Evolutionary conservation across 2,113 vertebrate species (phyloP).

Genomic region (Arvicanthis niloticus): DNA sequence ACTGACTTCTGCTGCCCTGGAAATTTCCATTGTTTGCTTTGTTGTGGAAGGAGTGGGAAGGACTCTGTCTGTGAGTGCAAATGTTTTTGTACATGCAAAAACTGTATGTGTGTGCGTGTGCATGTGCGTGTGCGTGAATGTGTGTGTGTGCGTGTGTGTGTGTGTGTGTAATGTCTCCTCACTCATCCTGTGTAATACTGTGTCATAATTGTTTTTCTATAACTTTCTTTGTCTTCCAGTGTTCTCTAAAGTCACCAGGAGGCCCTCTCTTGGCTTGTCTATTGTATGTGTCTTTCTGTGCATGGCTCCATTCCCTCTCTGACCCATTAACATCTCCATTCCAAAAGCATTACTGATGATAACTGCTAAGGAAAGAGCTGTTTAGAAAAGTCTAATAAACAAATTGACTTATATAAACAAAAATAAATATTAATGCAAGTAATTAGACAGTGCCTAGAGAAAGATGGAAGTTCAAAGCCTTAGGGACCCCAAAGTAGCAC

Average conservation of each 20-base stretch:
- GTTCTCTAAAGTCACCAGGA: slow-evolving; percentile 59
- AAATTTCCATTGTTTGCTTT: slow-evolving; percentile 86
- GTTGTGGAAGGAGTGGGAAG: slow-evolving; percentile 74
- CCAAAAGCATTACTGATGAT: neutral
- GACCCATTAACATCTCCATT: neutral
- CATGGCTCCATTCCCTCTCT: neutral
- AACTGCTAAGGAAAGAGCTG: slow-evolving; percentile 4
- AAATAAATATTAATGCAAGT: neutral
- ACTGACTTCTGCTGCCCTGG: slow-evolving; percentile 81
- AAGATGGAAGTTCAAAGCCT: neutral
- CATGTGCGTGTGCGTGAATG: neutral
- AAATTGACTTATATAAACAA: neutral
- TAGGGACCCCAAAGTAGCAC: neutral
- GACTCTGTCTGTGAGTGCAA: neutral
- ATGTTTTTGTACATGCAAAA: neutral
- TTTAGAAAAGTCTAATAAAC: slow-evolving; percentile 31
- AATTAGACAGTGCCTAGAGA: slow-evolving; percentile 16
- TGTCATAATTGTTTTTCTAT: slow-evolving; percentile 65
- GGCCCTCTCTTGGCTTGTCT: neutral
- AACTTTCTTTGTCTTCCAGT: slow-evolving; percentile 57
- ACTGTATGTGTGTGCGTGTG: neutral
- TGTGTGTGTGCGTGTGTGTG: slow-evolving; percentile 1
- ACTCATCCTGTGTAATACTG: slow-evolving; percentile 78
- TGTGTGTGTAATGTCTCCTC: slow-evolving; percentile 65
- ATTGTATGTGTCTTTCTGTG: neutral